phyloP scores from a whole-genome alignment of 2,888 invertebrate genomes.

The Rhagonycha lutea region DNA sequence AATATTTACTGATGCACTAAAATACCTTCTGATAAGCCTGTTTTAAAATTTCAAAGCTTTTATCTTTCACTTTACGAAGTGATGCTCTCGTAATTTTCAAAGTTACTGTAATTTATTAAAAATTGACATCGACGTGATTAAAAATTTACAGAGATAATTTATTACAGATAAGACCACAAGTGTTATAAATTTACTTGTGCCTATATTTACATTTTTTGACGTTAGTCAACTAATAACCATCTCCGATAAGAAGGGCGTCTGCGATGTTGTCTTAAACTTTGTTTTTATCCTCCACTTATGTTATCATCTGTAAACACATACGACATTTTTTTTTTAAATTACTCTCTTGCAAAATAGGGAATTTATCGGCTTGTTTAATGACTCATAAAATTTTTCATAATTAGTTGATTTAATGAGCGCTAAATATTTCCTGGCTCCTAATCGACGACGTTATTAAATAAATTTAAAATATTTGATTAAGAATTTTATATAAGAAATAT shows the following conservation, averaged over 20 bases:
- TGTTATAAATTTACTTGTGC: background rate
- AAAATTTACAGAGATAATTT: background rate
- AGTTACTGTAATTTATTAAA: background rate
- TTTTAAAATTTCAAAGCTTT: slow-evolving; percentile 13
- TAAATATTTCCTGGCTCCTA: background rate
- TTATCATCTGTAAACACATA: background rate
- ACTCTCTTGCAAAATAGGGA: background rate
- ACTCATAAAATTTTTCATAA: background rate
- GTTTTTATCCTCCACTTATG: background rate
- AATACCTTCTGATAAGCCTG: slow-evolving; percentile 8
- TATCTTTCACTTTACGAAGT: background rate
- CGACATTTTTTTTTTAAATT: background rate
- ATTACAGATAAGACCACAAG: background rate
- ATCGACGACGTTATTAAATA: background rate
- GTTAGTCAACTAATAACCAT: background rate
- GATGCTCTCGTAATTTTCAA: slow-evolving; percentile 7
- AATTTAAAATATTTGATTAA: background rate
- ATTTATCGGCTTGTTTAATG: background rate
- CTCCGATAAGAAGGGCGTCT: background rate
- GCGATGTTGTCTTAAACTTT: background rate
- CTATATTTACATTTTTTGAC: background rate
- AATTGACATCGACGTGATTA: background rate
- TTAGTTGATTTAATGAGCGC: background rate
- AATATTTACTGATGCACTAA: slow-evolving; percentile 16
- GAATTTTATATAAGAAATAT: background rate